Evolutionary conservation across 2,113 vertebrate genomes (phyloP).

Genomic region (Rhizomys pruinosus): DNA sequence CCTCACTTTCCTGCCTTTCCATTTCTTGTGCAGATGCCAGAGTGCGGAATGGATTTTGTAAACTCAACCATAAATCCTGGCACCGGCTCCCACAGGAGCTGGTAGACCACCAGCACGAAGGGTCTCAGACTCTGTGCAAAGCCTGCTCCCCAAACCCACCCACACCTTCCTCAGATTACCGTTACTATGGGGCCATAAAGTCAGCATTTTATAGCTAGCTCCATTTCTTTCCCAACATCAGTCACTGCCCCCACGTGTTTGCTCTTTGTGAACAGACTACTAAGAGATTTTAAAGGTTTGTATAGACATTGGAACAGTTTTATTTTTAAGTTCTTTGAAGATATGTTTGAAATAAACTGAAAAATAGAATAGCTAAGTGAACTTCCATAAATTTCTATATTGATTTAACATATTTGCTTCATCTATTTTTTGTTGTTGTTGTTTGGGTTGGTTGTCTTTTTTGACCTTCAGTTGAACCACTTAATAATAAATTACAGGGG

Average conservation of each 20-base stretch:
- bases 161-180: not conserved
- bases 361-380: slow-evolving; percentile 2
- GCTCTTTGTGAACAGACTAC: not conserved
- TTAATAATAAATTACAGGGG: slow-evolving; percentile 16
- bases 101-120: not conserved
- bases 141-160: not conserved
- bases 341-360: slow-evolving; percentile 15
- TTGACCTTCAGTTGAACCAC: not conserved
- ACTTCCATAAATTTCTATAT: not conserved
- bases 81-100: not conserved
- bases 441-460: not conserved
- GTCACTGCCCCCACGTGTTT: not conserved
- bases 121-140: not conserved
- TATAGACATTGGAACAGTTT: not conserved
- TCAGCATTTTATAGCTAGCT: not conserved
- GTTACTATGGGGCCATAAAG: not conserved
- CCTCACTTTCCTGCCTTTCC: not conserved
- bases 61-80: slow-evolving; percentile 16
- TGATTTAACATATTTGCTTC: not conserved
- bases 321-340: slow-evolving; percentile 40
- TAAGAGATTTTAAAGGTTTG: slow-evolving; percentile 56
- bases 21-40: slow-evolving; percentile 52
- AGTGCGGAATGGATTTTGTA: slow-evolving; percentile 5
- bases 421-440: too few species aligned
- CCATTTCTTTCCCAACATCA: not conserved